Base-by-base conservation (phyloP, 2,113 vertebrate genomes). In the Mobula birostris region DNA sequence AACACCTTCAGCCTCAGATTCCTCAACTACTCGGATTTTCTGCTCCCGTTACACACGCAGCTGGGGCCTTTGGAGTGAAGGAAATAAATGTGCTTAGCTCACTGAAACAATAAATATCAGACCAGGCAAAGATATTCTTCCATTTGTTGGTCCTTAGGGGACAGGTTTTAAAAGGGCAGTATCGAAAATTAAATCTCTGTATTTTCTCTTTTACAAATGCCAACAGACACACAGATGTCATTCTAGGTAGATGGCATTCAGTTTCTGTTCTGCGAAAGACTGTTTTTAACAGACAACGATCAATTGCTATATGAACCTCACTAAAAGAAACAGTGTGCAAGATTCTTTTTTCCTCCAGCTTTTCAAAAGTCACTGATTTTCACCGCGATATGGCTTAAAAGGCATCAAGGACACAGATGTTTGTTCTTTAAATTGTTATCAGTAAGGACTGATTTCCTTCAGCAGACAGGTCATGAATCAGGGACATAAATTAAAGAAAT, bases 31-130 rank as follows among this genome's bases (percentile, higher is more conserved):
- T 94, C 27, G 11, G 36, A 21, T 29, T 19, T 56, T 19, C 36
- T 74, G 19, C 68, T 94, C 56, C 93, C 9, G 19, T 19, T 94
- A 14, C 80, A 77, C 9, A 17, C 48, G 11, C 7, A 48, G 95
- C 94, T 95, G 91, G 94, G 78, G 68, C 94, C 94, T 94, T 94
- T 72, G 70, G 77, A 76, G 94, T 94, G n/a, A 56, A 94, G 68
- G 56, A 74, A 32, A 19, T 87, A 94, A 68, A 94, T 94, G 88
- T 7, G 76, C 29, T 32, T 29, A 66, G 61, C 85, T 90, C 61
- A 63, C 29, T 90, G 61, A 90, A 32, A 90, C 29, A 90, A 68
- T 90, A 90, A 90, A 66, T 90, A 66, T 66, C 61, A 66, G 61
- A 90, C 66, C 58, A 90, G 12, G 85, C 61, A 66, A 90, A 90